Evolutionary conservation across 2,888 invertebrate species (phyloP).

Genomic region (Chrysina gloriosa): DNA sequence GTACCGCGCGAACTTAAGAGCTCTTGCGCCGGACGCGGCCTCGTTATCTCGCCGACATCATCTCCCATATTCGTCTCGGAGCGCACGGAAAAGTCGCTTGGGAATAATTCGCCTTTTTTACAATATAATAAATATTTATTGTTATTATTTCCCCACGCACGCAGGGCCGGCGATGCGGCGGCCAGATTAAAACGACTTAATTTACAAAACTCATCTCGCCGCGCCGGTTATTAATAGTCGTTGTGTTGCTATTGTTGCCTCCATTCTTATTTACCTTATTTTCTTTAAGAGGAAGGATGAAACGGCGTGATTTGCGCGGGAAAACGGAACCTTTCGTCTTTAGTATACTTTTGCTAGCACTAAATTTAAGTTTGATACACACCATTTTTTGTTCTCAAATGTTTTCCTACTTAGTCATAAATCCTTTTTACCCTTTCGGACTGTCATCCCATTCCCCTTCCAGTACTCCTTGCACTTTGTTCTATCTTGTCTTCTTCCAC

Average conservation of each 20-base stretch:
- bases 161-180: background rate
- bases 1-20: constrained; percentile 55
- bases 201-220: constrained; percentile 15
- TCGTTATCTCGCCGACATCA: constrained; percentile 51
- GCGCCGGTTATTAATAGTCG: background rate
- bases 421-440: no score
- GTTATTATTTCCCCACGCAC: constrained; percentile 31
- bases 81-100: constrained; percentile 1
- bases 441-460: no score
- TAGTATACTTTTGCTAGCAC: no score
- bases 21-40: constrained; percentile 46
- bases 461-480: no score
- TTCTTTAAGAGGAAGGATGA: no score
- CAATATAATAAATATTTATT: constrained; percentile 42
- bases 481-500: no score
- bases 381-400: no score
- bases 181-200: constrained; percentile 32
- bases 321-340: no score
- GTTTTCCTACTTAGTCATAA: no score
- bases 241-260: background rate
- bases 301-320: no score
- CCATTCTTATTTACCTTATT: no score
- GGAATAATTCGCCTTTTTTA: constrained; percentile 33
- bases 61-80: constrained; percentile 32
- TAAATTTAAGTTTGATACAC: no score